A percentile compares a stretch with the other conserved stretches of the same genome.
Conservation (phyloP, 2,113 vertebrate species). For the Zosterops japonicus region DNA sequence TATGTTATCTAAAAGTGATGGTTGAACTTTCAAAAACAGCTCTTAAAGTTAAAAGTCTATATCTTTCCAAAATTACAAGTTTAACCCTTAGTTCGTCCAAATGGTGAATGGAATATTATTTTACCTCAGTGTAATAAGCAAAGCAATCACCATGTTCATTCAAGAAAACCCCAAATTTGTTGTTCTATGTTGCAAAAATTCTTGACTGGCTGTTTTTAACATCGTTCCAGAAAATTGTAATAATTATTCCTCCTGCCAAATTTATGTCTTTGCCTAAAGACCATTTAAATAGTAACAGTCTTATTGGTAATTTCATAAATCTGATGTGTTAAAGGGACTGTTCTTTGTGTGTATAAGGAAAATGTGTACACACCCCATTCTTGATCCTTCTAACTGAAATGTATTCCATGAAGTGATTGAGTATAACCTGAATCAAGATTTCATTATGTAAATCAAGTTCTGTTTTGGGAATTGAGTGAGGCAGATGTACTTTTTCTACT, state of each 20-base stretch:
- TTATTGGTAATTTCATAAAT: background rate
- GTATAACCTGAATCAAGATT: background rate
- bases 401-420: background rate
- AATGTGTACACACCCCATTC: background rate
- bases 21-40: background rate
- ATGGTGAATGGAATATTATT: background rate
- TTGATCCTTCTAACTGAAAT: background rate
- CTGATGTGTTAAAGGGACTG: background rate
- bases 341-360: background rate
- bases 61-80: background rate
- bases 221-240: background rate
- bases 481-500: background rate
- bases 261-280: background rate
- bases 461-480: background rate
- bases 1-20: background rate
- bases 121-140: background rate
- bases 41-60: background rate
- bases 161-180: background rate
- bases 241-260: background rate
- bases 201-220: background rate
- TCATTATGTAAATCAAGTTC: background rate
- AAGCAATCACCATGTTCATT: background rate
- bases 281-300: background rate
- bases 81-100: background rate
- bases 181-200: background rate